Conservation (phyloP, 2,888 invertebrate genomes). For the Meiosimyza platycephala region DNA sequence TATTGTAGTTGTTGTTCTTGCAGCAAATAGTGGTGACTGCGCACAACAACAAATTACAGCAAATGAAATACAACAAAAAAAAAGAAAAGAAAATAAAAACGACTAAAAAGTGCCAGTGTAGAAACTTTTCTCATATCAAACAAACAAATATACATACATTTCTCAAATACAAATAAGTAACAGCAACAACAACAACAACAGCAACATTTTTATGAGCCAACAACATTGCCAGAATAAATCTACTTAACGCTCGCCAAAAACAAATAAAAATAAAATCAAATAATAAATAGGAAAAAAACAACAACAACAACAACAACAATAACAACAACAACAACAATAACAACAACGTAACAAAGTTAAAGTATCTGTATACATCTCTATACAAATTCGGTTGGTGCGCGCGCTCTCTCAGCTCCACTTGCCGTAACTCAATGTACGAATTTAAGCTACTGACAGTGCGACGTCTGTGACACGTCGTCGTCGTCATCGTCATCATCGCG, state of each 20-base stretch:
- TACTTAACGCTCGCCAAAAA: conserved; percentile 13
- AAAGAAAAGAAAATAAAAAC: too few species aligned
- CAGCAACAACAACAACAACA: not conserved
- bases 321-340: not conserved
- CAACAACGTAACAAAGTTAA: not conserved
- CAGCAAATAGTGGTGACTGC: too few species aligned
- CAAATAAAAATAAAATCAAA: conserved; percentile 6
- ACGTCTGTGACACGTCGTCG: too few species aligned
- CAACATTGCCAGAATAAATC: conserved; percentile 19
- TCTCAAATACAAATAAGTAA: not conserved
- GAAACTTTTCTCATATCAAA: not conserved
- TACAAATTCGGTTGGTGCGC: too few species aligned
- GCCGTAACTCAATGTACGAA: too few species aligned
- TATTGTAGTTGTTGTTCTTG: too few species aligned
- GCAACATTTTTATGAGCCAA: conserved; percentile 1
- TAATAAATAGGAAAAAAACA: not conserved
- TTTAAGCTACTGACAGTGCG: too few species aligned
- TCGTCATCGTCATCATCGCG: too few species aligned
- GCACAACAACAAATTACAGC: not conserved
- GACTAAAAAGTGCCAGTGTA: not conserved
- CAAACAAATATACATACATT: not conserved
- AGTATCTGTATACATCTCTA: too few species aligned
- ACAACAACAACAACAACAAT: not conserved
- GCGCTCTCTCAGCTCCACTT: too few species aligned
- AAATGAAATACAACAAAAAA: not conserved